Percentiles rank a stretch among this genome's conserved stretches.
Conservation (phyloP, 23 tunicate species). For the Halocynthia roretzi region DNA sequence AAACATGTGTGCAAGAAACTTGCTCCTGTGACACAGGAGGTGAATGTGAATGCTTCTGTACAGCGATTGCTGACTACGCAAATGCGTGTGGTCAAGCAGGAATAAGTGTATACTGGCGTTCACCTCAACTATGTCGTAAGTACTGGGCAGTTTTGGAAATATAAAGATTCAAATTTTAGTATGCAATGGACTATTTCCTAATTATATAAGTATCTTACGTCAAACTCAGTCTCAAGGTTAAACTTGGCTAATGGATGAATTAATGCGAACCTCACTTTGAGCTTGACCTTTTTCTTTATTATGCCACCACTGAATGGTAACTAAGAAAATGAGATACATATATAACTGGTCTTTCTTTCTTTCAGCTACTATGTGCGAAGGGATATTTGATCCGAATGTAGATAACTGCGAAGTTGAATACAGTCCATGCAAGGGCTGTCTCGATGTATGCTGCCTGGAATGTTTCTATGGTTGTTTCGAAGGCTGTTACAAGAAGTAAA, state of each 20-base stretch:
- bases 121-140: constrained; percentile 9
- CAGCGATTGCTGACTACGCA: constrained; percentile 10
- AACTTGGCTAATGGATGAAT: no score
- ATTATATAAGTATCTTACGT: no score
- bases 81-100: constrained; percentile 15
- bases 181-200: no score
- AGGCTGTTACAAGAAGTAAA: constrained; percentile 19
- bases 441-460: constrained; percentile 14
- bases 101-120: constrained; percentile 12
- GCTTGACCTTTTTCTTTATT: no score
- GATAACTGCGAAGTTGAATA: constrained; percentile 16
- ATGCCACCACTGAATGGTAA: no score
- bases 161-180: no score
- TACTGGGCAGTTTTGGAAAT: not conserved
- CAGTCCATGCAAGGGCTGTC: constrained; percentile 8
- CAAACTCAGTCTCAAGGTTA: no score
- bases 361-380: constrained; percentile 19
- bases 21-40: constrained; percentile 15
- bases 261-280: no score
- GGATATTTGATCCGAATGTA: constrained; percentile 10
- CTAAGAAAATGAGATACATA: no score
- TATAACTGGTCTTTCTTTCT: not conserved
- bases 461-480: constrained; percentile 17
- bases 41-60: constrained; percentile 20
- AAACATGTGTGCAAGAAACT: constrained; percentile 16